Conservation (phyloP, 2,888 invertebrate genomes). For the Sepioteuthis lessoniana region DNA sequence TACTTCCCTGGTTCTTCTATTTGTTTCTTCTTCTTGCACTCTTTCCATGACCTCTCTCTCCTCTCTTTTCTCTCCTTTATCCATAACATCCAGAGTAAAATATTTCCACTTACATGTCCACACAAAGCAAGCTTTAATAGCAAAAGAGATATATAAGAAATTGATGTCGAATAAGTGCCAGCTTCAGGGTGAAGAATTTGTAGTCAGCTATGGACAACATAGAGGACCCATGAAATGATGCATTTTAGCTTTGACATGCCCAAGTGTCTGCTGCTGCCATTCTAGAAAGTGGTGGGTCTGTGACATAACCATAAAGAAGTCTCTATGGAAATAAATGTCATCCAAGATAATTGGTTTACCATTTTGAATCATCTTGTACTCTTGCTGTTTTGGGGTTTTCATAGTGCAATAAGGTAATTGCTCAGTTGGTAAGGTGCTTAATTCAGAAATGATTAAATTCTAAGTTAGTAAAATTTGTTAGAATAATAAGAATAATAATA, state of each 20-base stretch:
- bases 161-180: slow-evolving; percentile 13
- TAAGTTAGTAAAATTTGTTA: too few relatives aligned
- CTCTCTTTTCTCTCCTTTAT: background rate
- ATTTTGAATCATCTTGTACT: background rate
- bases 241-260: background rate
- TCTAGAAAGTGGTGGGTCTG: background rate
- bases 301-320: background rate
- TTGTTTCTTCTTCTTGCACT: too few relatives aligned
- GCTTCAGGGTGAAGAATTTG: background rate
- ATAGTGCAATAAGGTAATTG: background rate
- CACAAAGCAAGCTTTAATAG: background rate
- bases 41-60: background rate
- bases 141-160: background rate
- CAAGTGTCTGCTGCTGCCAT: background rate
- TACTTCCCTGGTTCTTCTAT: too few relatives aligned
- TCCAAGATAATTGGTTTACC: slow-evolving; percentile 8
- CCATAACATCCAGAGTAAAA: background rate
- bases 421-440: too few relatives aligned
- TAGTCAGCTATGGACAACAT: too few relatives aligned
- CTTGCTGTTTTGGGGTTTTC: background rate
- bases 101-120: background rate
- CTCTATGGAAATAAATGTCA: background rate
- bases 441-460: too few relatives aligned
- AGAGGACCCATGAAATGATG: background rate
- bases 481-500: too few relatives aligned